A percentile compares a stretch with the other conserved stretches of the same genome.
These are phyloP conservation scores for Drosophila formosana DNA, from an alignment of 2,888 invertebrate genomes.

Conservation along the genomic window DNA sequence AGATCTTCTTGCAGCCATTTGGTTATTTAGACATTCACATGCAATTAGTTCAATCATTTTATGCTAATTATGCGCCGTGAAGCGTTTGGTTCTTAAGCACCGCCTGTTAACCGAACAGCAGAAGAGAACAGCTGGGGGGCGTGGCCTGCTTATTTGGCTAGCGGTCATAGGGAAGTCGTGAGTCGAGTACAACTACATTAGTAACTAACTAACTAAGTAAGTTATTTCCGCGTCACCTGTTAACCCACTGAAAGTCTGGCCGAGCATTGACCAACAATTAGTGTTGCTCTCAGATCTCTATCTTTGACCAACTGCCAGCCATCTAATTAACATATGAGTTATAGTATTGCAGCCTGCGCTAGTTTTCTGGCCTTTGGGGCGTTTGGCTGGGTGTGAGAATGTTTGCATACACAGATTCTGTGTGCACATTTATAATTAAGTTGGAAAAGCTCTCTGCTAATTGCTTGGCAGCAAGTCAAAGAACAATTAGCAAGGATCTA, in stretches of 20 bases:
- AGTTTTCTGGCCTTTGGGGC: constrained; percentile 37
- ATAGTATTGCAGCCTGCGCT: constrained; percentile 21
- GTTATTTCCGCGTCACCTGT: constrained; percentile 69
- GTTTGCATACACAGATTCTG: constrained; percentile 42
- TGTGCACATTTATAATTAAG: constrained; percentile 45
- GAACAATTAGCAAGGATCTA: constrained; percentile 37
- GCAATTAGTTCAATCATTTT: constrained; percentile 75
- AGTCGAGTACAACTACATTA: constrained; percentile 2
- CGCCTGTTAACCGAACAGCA: constrained; percentile 27
- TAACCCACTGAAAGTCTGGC: constrained; percentile 66
- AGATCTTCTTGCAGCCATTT: constrained; percentile 25
- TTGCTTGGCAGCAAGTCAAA: constrained; percentile 29
- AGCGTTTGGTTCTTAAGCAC: constrained; percentile 54
- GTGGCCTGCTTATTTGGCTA: constrained; percentile 47
- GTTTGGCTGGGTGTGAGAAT: constrained; percentile 53
- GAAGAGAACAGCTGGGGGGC: constrained; percentile 30
- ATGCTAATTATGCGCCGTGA: constrained; percentile 67
- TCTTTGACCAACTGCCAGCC: constrained; percentile 30
- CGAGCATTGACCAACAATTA: constrained; percentile 75
- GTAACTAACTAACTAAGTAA: constrained; percentile 25
- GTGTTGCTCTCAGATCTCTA: constrained; percentile 58
- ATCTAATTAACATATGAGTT: constrained; percentile 68
- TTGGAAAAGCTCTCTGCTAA: constrained; percentile 42
- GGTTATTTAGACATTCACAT: constrained; percentile 54
- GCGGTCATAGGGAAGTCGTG: constrained; percentile 68